A percentile compares a stretch with the other conserved stretches of the same genome.
Evolutionary conservation across 2,797 vertebrate species (phyloP).

Genomic region (Muscicapa comitata): DNA sequence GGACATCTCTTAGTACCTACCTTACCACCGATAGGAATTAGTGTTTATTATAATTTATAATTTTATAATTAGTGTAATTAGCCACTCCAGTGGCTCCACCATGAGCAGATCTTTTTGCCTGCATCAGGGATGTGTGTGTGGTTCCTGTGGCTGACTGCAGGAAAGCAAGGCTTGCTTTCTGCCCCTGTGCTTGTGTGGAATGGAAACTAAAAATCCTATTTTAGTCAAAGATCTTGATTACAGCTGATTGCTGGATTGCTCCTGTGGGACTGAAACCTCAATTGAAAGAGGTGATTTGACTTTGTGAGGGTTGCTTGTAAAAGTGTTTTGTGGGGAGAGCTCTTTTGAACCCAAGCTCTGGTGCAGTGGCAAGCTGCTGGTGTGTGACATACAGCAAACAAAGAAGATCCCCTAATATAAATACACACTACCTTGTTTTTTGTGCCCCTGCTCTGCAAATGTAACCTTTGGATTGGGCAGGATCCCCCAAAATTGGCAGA

Average conservation of each 20-base stretch:
- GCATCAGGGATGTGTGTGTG: neutral
- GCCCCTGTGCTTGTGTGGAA: rapidly evolving
- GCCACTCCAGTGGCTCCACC: neutral
- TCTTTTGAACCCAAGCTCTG: neutral
- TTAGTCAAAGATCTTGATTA: neutral
- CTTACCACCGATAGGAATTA: neutral
- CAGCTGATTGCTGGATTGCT: neutral
- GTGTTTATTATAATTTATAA: neutral
- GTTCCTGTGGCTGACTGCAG: neutral
- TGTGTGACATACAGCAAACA: neutral
- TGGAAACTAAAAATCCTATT: neutral
- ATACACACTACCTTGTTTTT: neutral
- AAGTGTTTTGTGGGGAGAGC: neutral
- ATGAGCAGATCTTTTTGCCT: neutral
- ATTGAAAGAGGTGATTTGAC: neutral
- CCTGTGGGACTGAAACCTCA: neutral
- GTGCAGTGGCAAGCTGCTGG: neutral
- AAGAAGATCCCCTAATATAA: neutral
- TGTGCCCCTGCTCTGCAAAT: constrained; percentile 16
- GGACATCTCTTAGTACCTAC: neutral
- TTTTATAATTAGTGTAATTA: too few relatives aligned
- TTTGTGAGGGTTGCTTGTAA: neutral
- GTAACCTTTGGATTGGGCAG: constrained; percentile 38
- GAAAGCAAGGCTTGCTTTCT: neutral
- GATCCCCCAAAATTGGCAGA: neutral